Conservation (phyloP, 2,113 vertebrate species). For the cat (Felis catus) region F.catus_Fca126_mat1.0 CM031412.1:8437001-8437500, state of each 20-base stretch:
- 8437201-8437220: neutral
- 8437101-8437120: neutral
- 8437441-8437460: neutral
- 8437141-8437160: neutral
- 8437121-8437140: neutral
- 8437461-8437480: neutral
- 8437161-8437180: neutral
- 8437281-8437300: neutral
- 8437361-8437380: neutral
- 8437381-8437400: neutral
- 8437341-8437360: neutral
- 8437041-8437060: neutral
- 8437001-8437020: neutral
- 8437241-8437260: neutral
- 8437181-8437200: neutral
- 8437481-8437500: neutral
- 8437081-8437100: neutral
- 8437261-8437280: neutral
- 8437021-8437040: neutral
- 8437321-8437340: neutral
- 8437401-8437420: neutral
- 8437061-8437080: conserved; percentile 1
- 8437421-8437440: neutral
- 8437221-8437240: neutral
- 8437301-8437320: neutral